phyloP scores from a whole-genome alignment of 2,888 invertebrate genomes.

The Pardosa pseudoannulata region DNA sequence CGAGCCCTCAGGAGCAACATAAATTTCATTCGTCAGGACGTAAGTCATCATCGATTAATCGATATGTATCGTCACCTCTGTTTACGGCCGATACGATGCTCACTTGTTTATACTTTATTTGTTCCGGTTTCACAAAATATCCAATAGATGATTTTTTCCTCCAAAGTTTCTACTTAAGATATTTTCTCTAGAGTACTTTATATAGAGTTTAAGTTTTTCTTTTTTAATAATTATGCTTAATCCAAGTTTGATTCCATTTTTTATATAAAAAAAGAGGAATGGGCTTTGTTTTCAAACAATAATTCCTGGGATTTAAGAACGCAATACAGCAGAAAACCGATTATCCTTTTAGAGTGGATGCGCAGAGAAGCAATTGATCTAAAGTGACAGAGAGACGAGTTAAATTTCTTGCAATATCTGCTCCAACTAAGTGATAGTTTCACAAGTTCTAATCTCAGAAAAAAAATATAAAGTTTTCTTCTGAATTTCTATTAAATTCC shows the following conservation, averaged over 20 bases:
- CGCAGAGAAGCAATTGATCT: conserved; percentile 39
- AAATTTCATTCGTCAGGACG: conserved; percentile 83
- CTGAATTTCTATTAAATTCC: too few species aligned
- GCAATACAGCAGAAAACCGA: conserved; percentile 31
- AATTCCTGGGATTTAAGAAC: conserved; percentile 48
- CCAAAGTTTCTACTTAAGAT: neutral
- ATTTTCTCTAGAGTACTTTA: conserved; percentile 9
- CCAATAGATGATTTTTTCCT: conserved; percentile 18
- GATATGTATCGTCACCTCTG: conserved; percentile 58
- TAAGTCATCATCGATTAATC: conserved; percentile 70
- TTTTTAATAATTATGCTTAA: conserved; percentile 44
- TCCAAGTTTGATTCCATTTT: conserved; percentile 12
- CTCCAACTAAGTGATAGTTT: neutral
- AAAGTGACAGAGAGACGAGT: conserved; percentile 22
- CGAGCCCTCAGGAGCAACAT: conserved; percentile 97
- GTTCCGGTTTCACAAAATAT: conserved; percentile 35
- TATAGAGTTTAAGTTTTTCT: conserved; percentile 6
- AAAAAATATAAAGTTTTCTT: too few species aligned
- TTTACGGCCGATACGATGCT: conserved; percentile 52
- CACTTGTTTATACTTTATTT: conserved; percentile 32
- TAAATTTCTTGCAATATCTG: neutral
- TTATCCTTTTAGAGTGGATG: conserved; percentile 29
- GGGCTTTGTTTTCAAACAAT: conserved; percentile 35
- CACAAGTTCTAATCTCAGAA: neutral
- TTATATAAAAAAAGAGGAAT: conserved; percentile 11